Percentiles rank a stretch among this genome's conserved stretches.
Conservation (phyloP, 1,140 invertebrate genomes). For the Sinonovacula constricta region DNA sequence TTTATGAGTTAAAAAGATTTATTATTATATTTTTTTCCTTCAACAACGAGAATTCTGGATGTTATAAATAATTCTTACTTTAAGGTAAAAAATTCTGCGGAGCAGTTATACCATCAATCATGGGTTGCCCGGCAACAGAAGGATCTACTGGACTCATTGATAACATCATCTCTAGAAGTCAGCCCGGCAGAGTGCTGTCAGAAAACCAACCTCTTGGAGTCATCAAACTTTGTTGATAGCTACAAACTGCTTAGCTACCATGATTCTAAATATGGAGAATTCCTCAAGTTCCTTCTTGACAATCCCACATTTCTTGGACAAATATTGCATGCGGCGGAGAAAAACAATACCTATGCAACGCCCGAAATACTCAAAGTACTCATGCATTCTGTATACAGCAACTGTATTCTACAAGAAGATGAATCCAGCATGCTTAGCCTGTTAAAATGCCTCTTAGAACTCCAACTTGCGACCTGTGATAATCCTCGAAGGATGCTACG, state of each 20-base stretch:
- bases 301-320: conserved; percentile 90
- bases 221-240: conserved; percentile 90
- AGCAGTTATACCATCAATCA: conserved; percentile 86
- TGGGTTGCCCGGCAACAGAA: conserved; percentile 95
- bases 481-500: conserved; percentile 91
- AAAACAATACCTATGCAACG: conserved; percentile 78
- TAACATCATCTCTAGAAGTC: conserved; percentile 83
- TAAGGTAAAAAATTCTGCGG: conserved; percentile 81
- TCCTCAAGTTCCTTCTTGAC: conserved; percentile 86
- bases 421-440: conserved; percentile 88
- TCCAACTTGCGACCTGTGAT: conserved; percentile 82
- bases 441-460: conserved; percentile 88
- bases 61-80: neutral
- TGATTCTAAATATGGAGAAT: conserved; percentile 88
- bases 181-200: conserved; percentile 79
- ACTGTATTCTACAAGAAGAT: conserved; percentile 89
- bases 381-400: conserved; percentile 90
- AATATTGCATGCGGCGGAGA: conserved; percentile 89
- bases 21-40: too few relatives aligned
- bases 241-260: conserved; percentile 86
- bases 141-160: conserved; percentile 89
- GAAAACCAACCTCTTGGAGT: conserved; percentile 87
- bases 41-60: too few relatives aligned
- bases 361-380: conserved; percentile 81
- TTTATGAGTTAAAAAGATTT: too few relatives aligned